Percentiles rank a stretch among this genome's conserved stretches.
These are phyloP conservation scores for Paralvinella palmiformis DNA, from an alignment of 1,140 invertebrate genomes.

Conservation along the genomic window DNA sequence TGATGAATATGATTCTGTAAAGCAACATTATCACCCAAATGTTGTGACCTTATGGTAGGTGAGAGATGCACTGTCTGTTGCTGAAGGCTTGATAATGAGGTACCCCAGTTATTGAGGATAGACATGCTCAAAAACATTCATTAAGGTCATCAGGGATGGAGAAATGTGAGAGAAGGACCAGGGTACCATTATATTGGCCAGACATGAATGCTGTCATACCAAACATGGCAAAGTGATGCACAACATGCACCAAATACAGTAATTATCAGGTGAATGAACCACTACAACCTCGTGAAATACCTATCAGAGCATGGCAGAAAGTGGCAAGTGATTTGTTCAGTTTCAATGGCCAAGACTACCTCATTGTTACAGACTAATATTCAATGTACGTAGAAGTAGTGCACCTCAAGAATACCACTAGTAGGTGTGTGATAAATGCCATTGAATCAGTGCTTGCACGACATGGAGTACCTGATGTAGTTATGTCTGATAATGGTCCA, in stretches of 20 bases:
- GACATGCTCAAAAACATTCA: neutral
- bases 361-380: conserved; percentile 11
- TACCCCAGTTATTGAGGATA: neutral
- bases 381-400: conserved; percentile 8
- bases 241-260: neutral
- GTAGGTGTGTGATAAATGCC: conserved; percentile 8
- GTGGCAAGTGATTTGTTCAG: conserved; percentile 17
- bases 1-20: too few species aligned
- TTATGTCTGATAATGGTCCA: conserved; percentile 19
- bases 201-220: neutral
- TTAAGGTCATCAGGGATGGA: neutral
- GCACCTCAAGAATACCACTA: conserved; percentile 7
- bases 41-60: neutral
- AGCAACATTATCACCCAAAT: neutral
- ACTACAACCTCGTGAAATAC: neutral
- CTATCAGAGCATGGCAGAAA: conserved; percentile 15
- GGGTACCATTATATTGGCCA: too few species aligned
- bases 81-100: neutral
- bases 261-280: conserved; percentile 14
- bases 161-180: neutral
- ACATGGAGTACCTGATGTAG: conserved; percentile 18
- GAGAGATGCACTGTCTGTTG: neutral
- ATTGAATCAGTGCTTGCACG: conserved; percentile 18
- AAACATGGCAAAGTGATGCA: neutral
- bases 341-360: conserved; percentile 8